phyloP scores from a whole-genome alignment of 2,113 vertebrate genomes.

The Parus major region DNA sequence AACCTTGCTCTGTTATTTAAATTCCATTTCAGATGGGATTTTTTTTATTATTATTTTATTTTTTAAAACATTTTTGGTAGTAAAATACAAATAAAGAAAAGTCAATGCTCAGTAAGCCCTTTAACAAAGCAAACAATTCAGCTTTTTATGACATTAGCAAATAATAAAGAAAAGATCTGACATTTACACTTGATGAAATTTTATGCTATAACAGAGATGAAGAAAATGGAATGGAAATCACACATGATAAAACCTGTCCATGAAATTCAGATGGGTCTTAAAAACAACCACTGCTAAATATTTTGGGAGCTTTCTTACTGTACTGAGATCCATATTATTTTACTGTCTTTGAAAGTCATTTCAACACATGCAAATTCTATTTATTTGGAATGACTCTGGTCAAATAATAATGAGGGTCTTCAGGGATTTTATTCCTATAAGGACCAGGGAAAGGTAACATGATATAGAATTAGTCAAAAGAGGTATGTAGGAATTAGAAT shows the following conservation, averaged over 20 bases:
- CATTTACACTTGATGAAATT: constrained; percentile 87
- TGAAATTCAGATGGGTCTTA: constrained; percentile 55
- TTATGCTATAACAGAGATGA: constrained; percentile 80
- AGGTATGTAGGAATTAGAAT: not conserved
- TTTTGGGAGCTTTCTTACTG: constrained; percentile 29
- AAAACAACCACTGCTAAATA: constrained; percentile 36
- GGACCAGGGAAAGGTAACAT: not conserved
- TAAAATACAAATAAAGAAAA: constrained; percentile 84
- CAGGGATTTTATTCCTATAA: not conserved
- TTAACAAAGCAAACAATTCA: constrained; percentile 83
- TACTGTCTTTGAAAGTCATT: not conserved
- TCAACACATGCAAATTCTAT: not conserved
- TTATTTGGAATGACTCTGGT: not conserved
- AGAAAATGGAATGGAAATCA: constrained; percentile 79
- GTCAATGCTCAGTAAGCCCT: constrained; percentile 78
- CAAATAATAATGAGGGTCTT: not conserved
- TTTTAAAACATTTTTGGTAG: constrained; percentile 75
- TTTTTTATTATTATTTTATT: constrained; percentile 76
- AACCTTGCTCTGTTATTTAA: constrained; percentile 84
- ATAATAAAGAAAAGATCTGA: constrained; percentile 85
- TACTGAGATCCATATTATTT: not conserved
- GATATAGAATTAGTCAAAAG: not conserved
- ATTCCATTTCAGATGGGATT: constrained; percentile 79
- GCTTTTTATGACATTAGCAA: constrained; percentile 85
- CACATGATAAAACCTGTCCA: constrained; percentile 71